Evolutionary conservation across 2,888 invertebrate genomes (phyloP).

Genomic region (Busseola fusca): DNA sequence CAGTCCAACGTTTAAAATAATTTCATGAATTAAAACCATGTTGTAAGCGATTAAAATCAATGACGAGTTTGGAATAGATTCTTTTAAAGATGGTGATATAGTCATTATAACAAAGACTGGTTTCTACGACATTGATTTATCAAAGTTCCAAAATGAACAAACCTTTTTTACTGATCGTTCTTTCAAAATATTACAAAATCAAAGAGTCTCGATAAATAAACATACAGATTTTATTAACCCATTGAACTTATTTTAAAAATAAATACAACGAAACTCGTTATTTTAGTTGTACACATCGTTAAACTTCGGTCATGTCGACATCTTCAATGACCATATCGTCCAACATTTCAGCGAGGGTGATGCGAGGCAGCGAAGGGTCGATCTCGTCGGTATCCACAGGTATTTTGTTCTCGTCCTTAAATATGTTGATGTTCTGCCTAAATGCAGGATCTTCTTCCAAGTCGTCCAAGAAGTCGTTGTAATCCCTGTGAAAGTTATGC

Average conservation of each 20-base stretch:
- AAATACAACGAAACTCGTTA: not conserved
- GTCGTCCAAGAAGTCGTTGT: constrained; percentile 98
- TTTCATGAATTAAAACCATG: not conserved
- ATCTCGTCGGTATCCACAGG: constrained; percentile 89
- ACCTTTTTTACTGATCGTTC: not conserved
- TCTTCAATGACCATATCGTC: constrained; percentile 96
- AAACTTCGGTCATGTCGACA: constrained; percentile 92
- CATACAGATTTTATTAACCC: constrained; percentile 39
- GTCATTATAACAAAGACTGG: not conserved
- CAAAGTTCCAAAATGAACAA: not conserved
- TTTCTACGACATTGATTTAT: not conserved
- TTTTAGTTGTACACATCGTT: not conserved
- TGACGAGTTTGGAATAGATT: not conserved
- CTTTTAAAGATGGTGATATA: not conserved
- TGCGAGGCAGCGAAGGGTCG: constrained; percentile 92
- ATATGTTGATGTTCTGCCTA: constrained; percentile 98
- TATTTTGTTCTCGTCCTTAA: constrained; percentile 89
- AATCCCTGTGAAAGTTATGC: constrained; percentile 91
- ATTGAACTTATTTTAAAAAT: not conserved
- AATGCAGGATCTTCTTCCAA: constrained; percentile 97
- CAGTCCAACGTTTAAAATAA: not conserved
- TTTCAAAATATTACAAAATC: constrained; percentile 22
- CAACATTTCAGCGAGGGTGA: constrained; percentile 97
- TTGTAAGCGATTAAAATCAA: not conserved
- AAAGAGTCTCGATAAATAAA: constrained; percentile 21